Percentiles rank a stretch among this genome's conserved stretches.
These are phyloP conservation scores for Calliopum simillimum DNA, from an alignment of 2,888 invertebrate species.

Conservation along the genomic window DNA sequence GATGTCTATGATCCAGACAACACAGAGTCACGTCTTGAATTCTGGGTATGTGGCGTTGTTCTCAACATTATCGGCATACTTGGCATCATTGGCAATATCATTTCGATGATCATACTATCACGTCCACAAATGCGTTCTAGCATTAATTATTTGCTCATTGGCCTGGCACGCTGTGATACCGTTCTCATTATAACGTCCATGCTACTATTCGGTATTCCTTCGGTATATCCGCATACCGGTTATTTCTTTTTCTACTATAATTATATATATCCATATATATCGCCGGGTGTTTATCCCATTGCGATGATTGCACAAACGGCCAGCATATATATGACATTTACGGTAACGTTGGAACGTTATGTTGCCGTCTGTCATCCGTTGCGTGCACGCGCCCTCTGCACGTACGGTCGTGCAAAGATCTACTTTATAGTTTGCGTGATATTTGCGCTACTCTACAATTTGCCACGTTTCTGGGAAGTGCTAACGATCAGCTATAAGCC, in stretches of 20 bases:
- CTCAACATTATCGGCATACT: conserved; percentile 83
- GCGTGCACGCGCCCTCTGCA: conserved; percentile 89
- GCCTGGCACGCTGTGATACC: conserved; percentile 93
- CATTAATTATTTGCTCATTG: conserved; percentile 93
- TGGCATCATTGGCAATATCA: conserved; percentile 90
- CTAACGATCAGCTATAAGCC: conserved; percentile 66
- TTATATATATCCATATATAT: conserved; percentile 83
- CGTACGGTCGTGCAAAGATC: conserved; percentile 85
- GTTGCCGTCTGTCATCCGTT: conserved; percentile 94
- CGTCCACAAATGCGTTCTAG: conserved; percentile 96
- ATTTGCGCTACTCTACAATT: conserved; percentile 87
- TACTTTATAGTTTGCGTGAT: conserved; percentile 86
- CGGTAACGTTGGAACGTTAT: conserved; percentile 93
- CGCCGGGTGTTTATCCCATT: conserved; percentile 83
- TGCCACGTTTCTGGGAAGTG: conserved; percentile 83
- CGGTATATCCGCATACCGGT: conserved; percentile 85
- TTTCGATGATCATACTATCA: conserved; percentile 90
- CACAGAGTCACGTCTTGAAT: conserved; percentile 74
- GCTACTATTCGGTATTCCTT: conserved; percentile 87
- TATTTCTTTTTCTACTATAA: conserved; percentile 82
- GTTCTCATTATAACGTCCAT: conserved; percentile 88
- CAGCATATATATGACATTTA: conserved; percentile 90
- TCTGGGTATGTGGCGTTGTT: conserved; percentile 85
- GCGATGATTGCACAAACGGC: conserved; percentile 92
- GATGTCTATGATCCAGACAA: conserved; percentile 57